A percentile compares a stretch with the other conserved stretches of the same genome.
These are phyloP conservation scores for Allacma fusca DNA, from an alignment of 2,888 invertebrate species.

Conservation along the genomic window DNA sequence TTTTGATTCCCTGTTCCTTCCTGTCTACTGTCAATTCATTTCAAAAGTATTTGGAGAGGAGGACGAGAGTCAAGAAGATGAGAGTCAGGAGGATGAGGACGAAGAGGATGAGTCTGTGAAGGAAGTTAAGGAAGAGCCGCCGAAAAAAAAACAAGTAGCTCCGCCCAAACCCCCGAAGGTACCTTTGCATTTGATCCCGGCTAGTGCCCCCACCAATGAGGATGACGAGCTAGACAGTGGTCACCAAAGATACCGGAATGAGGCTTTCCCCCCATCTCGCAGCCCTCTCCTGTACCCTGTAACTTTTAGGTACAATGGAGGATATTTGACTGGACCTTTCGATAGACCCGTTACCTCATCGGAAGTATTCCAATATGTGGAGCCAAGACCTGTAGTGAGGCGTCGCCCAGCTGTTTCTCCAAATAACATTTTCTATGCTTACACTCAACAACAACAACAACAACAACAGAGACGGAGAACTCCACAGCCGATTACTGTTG, in stretches of 20 bases:
- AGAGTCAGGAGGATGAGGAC: constrained; percentile 42
- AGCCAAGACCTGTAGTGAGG: constrained; percentile 3
- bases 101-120: constrained; percentile 45
- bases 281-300: constrained; percentile 55
- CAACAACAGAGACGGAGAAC: background rate
- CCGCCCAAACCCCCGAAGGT: constrained; percentile 18
- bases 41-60: constrained; percentile 11
- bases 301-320: constrained; percentile 39
- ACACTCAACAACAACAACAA: constrained; percentile 11
- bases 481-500: background rate
- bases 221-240: constrained; percentile 54
- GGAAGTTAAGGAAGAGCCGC: constrained; percentile 45
- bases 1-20: background rate
- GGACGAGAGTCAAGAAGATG: constrained; percentile 45
- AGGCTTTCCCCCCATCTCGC: constrained; percentile 58
- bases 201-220: constrained; percentile 48
- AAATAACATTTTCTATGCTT: constrained; percentile 22
- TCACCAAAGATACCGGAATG: constrained; percentile 33
- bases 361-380: constrained; percentile 43
- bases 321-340: constrained; percentile 41
- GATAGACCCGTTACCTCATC: constrained; percentile 26
- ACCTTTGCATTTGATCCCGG: constrained; percentile 48
- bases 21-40: background rate
- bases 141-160: constrained; percentile 16
- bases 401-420: constrained; percentile 25